Percentiles rank a stretch among this genome's conserved stretches.
Evolutionary conservation across 2,797 vertebrate species (phyloP).

Genomic region (Myoxocephalus aenaeus): DNA sequence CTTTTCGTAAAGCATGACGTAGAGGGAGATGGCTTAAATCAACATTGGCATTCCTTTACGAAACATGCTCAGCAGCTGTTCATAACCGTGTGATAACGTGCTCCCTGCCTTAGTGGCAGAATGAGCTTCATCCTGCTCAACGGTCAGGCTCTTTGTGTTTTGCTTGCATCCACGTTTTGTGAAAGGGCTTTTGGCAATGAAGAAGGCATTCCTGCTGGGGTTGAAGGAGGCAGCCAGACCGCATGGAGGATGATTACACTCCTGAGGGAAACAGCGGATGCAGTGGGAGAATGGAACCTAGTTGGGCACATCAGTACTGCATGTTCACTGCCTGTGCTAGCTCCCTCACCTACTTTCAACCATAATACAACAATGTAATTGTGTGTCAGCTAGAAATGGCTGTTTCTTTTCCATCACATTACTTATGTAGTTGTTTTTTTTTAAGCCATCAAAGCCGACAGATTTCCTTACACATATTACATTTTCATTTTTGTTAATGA

Average conservation of each 20-base stretch:
- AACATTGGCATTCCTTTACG: constrained; percentile 66
- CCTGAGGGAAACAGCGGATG: constrained; percentile 61
- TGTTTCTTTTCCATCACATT: neutral
- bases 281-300: constrained; percentile 54
- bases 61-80: constrained; percentile 63
- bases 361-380: neutral
- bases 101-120: constrained; percentile 52
- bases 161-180: constrained; percentile 63
- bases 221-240: constrained; percentile 67
- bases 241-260: constrained; percentile 68
- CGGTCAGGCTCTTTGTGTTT: constrained; percentile 40
- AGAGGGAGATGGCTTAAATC: constrained; percentile 65
- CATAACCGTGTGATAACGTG: constrained; percentile 50
- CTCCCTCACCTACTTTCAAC: constrained; percentile 41
- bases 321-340: constrained; percentile 36
- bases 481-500: neutral
- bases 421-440: neutral
- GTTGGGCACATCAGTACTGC: constrained; percentile 50
- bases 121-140: constrained; percentile 44
- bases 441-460: constrained; percentile 24
- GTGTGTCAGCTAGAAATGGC: constrained; percentile 5
- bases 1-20: constrained; percentile 60
- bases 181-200: constrained; percentile 57
- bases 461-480: constrained; percentile 10
- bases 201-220: constrained; percentile 64